Base-by-base conservation (phyloP, 2,797 vertebrate species). In the Cyclura pinguis region DNA sequence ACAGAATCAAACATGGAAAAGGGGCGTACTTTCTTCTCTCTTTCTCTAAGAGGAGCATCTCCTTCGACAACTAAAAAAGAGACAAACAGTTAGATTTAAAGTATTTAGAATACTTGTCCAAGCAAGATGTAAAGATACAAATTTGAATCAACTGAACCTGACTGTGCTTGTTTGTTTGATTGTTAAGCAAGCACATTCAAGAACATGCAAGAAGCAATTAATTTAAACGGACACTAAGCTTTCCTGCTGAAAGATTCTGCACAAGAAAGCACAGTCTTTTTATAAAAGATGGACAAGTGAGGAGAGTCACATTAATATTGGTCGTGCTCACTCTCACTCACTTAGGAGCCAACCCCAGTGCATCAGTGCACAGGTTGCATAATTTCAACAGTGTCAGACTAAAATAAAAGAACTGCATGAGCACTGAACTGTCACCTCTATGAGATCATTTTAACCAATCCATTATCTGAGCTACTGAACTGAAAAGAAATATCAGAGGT, bases 1-100 rank as follows among this genome's bases (percentile, higher is more conserved):
- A 97, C 97, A 0, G 98, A 96, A 93, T 99, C 99, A 88, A 99
- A 98, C 99, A 99, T 99, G 0, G 99, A 99, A 92, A 98, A 97
- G 0, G 99, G 99, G 12, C 99, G 98, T 1, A 97, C 98, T 89
- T 98, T 99, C 93, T 97, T 98, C 95, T 99, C 99, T 82, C 97
- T 98, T 76, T 98, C 98, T 86, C 98, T 97, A 93, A 98, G 97
- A 6, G 97, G 95, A 80, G 95, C 91, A 22, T 99, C 98, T 1
- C 95, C 95, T 50, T 98, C 98, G 93, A 97, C 98, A 98, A 87
- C 88, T 96, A 74, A 35, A 83, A 93, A 38, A 93, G 35, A 77
- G 1, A 90, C 13, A 3, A 69, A 91, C 55, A 76, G 55, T 22
- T 52, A 52, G 38, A 76, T 57, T 84, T 57, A 74, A 80, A 50